phyloP scores from a whole-genome alignment of 2,797 vertebrate species.

The Atherinosoma microstoma region DNA sequence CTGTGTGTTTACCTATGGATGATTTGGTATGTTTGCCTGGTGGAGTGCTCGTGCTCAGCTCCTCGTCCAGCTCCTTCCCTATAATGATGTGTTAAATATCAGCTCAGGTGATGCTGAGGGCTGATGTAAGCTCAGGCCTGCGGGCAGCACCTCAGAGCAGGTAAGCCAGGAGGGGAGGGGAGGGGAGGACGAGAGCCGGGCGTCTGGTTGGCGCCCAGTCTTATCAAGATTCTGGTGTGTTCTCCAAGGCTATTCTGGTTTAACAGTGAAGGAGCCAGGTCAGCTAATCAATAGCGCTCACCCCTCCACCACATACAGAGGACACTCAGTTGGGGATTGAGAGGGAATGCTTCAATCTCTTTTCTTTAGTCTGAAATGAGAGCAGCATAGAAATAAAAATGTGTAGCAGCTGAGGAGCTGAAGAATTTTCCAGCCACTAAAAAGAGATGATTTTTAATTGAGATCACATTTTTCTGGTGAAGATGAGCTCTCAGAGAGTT shows the following conservation, averaged over 20 bases:
- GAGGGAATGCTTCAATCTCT: slow-evolving; percentile 35
- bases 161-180: slow-evolving; percentile 40
- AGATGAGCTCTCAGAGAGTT: slow-evolving; percentile 32
- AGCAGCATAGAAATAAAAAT: slow-evolving; percentile 36
- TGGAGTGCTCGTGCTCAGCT: slow-evolving; percentile 2
- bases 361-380: slow-evolving; percentile 21
- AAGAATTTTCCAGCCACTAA: slow-evolving; percentile 16
- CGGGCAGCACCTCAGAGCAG: slow-evolving; percentile 30
- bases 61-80: slow-evolving; percentile 31
- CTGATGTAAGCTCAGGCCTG: slow-evolving; percentile 38
- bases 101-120: slow-evolving; percentile 45
- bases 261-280: slow-evolving; percentile 53
- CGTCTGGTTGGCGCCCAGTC: slow-evolving; percentile 4
- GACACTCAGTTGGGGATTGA: slow-evolving; percentile 27
- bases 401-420: slow-evolving; percentile 16
- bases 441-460: slow-evolving; percentile 51
- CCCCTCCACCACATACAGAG: slow-evolving; percentile 33
- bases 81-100: slow-evolving; percentile 37
- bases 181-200: background rate
- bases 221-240: slow-evolving; percentile 74
- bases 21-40: slow-evolving; percentile 19
- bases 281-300: slow-evolving; percentile 67
- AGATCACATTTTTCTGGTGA: slow-evolving; percentile 23
- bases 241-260: slow-evolving; percentile 38
- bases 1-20: slow-evolving; percentile 47